phyloP scores from a whole-genome alignment of 2,113 vertebrate genomes.

The Toxotes jaculatrix region DNA sequence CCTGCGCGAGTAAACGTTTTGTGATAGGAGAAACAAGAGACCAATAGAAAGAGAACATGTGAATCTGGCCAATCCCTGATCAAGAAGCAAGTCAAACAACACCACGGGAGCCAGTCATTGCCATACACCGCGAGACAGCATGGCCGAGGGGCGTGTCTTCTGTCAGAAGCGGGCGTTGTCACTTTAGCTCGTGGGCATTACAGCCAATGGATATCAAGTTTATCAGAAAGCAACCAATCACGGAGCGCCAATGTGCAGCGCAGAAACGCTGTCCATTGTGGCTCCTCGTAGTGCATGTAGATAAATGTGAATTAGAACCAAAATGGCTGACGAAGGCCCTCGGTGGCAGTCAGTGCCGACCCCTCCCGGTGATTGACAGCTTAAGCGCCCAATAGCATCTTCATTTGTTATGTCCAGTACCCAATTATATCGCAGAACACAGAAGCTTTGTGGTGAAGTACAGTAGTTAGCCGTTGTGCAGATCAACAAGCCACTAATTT shows the following conservation, averaged over 20 bases:
- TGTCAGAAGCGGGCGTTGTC: constrained; percentile 51
- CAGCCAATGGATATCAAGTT: constrained; percentile 63
- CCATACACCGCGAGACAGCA: constrained; percentile 76
- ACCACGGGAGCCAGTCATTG: constrained; percentile 65
- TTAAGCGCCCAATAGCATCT: constrained; percentile 50
- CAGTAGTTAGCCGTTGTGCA: constrained; percentile 56
- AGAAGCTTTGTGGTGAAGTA: constrained; percentile 60
- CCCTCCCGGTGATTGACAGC: constrained; percentile 33
- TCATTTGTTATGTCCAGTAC: neutral
- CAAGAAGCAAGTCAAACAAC: constrained; percentile 64
- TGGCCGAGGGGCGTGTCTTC: constrained; percentile 66
- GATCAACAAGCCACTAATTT: constrained; percentile 76
- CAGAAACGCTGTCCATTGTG: constrained; percentile 62
- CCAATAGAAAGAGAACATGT: constrained; percentile 61
- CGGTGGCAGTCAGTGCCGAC: constrained; percentile 33
- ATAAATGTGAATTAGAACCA: constrained; percentile 54
- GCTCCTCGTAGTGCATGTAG: neutral
- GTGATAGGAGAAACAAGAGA: neutral
- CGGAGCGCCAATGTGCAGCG: neutral
- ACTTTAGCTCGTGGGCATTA: constrained; percentile 38
- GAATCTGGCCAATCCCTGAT: constrained; percentile 62
- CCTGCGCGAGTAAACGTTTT: constrained; percentile 6
- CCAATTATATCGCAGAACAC: constrained; percentile 65
- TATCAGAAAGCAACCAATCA: constrained; percentile 61
- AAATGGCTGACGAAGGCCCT: constrained; percentile 61